A percentile compares a stretch with the other conserved stretches of the same genome.
Conservation (phyloP, 1,140 invertebrate genomes). For the Rhyacophila brunnea region DNA sequence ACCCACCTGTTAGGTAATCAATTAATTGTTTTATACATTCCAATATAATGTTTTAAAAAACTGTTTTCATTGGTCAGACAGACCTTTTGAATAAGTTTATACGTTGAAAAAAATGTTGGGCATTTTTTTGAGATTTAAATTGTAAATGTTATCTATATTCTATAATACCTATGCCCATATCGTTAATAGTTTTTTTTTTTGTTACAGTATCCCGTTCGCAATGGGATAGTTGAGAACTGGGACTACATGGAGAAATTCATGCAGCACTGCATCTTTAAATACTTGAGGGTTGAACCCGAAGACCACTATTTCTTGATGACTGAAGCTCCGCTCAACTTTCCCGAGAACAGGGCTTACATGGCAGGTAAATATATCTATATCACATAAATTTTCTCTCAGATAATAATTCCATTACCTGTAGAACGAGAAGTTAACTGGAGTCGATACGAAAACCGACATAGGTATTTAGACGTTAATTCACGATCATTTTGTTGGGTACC, state of each 20-base stretch:
- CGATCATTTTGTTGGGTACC: too few relatives aligned
- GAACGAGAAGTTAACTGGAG: too few relatives aligned
- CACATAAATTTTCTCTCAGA: too few relatives aligned
- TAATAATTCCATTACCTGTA: too few relatives aligned
- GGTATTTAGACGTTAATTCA: too few relatives aligned
- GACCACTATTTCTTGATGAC: conserved; percentile 98
- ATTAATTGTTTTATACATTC: too few relatives aligned
- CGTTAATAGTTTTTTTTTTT: not conserved
- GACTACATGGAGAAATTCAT: conserved; percentile 98
- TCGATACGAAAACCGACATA: too few relatives aligned
- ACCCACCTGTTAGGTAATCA: too few relatives aligned
- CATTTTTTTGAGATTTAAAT: not conserved
- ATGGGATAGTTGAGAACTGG: conserved; percentile 99
- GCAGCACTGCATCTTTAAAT: conserved; percentile 99
- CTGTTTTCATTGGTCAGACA: too few relatives aligned
- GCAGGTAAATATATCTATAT: too few relatives aligned
- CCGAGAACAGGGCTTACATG: conserved; percentile 99
- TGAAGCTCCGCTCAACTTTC: conserved; percentile 97
- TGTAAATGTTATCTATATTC: not conserved
- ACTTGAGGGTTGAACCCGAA: conserved; percentile 95
- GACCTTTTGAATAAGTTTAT: too few relatives aligned
- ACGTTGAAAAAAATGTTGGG: not conserved
- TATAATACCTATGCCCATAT: not conserved
- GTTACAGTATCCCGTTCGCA: conserved; percentile 92
- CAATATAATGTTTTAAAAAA: too few relatives aligned